Evolutionary conservation across 2,113 vertebrate genomes (phyloP), one percentile per base, ranked within the genome.

Genomic region (Neotoma lepida): DNA sequence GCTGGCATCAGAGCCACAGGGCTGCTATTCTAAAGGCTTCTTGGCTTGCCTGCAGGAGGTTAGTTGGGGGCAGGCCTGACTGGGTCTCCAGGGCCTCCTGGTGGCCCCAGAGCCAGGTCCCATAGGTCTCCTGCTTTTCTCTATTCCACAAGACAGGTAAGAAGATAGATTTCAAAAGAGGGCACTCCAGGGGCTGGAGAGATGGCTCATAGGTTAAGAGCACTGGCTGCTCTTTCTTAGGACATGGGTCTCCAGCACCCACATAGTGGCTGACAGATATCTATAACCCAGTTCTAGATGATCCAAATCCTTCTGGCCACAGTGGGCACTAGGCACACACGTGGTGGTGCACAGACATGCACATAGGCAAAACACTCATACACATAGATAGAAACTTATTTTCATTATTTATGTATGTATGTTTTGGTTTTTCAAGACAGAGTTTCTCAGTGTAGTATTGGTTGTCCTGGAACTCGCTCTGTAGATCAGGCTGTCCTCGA

Each of bases 1-100:
- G 54, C 51, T 64, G 63, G 30, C 30, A 49, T 13, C 63, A 68
- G 84, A 66, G 84, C 4, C 84, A 86, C 10, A 49, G 58, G 28
- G 5, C 44, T 51, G 61, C 63, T 68, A 13, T n/a, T 68, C 54
- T 12, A 30, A 2, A 13, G 84, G 33, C 7, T 28, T 82, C 71
- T 22, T 6, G 3, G 33, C 28, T 41, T 0, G 3, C 22, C 28
- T 0, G 10, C 33, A 41, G 1, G 5, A 61, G 17, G 0, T 33
- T 2, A 4, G 44, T 41, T 9, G 51, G 6, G 6, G 0, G 4
- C 4, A 56, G 41, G 4, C 30, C 15, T 26, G 70, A 64, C 56
- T 2, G 3, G 20, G 10, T 20, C 35, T 3, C 0, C 8, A 15
- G 91, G 14, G 68, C 87, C 84, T 26, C 90, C 95, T 74, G 63